Conservation (phyloP, 2,113 vertebrate species). For the Gadus chalcogrammus region DNA sequence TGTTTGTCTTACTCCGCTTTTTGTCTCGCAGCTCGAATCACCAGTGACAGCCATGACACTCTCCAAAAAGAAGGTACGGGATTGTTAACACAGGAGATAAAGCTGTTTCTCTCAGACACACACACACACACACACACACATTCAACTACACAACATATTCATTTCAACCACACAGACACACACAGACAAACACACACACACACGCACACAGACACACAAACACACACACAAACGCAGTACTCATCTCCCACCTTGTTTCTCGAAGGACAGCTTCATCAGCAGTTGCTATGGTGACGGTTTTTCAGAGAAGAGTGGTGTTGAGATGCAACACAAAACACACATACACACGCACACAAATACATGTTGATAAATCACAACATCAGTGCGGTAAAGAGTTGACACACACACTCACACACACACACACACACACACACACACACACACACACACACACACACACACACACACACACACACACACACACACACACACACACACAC, state of each 20-base stretch:
- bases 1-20: conserved; percentile 17
- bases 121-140: conserved; percentile 6
- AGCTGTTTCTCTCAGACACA: conserved; percentile 38
- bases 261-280: conserved; percentile 63
- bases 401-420: not conserved
- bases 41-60: conserved; percentile 76
- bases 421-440: conserved; percentile 11
- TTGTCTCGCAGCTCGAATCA: conserved; percentile 69
- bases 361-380: too few species aligned
- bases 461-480: not conserved
- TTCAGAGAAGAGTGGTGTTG: conserved; percentile 47
- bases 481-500: conserved; percentile 3
- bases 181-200: conserved; percentile 25
- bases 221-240: conserved; percentile 26
- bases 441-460: conserved; percentile 13
- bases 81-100: conserved; percentile 16
- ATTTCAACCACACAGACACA: too few species aligned
- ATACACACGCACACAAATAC: conserved; percentile 3
- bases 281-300: conserved; percentile 68
- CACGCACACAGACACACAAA: conserved; percentile 9
- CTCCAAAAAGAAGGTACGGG: conserved; percentile 78
- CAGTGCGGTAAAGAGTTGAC: not conserved
- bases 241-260: conserved; percentile 52
- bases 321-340: conserved; percentile 29
- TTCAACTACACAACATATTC: not conserved